Percentiles rank a stretch among this genome's conserved stretches.
Evolutionary conservation across 2,888 invertebrate genomes (phyloP).

Genomic region (Cataglyphis altisquamis): DNA sequence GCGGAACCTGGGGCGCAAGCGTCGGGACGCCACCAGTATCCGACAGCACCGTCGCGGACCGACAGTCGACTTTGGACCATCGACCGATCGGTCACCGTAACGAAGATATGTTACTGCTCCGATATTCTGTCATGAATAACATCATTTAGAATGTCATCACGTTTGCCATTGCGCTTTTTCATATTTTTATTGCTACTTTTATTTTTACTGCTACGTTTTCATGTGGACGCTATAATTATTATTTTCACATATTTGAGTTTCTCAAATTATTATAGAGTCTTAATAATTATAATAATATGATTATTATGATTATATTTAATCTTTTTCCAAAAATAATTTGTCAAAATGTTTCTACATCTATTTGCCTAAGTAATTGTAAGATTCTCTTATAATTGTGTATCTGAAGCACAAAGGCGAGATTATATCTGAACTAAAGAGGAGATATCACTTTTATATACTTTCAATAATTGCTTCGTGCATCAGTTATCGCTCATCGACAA

Average conservation of each 20-base stretch:
- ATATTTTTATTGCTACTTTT: background rate
- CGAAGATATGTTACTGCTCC: background rate
- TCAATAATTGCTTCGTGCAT: background rate
- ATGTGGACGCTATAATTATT: background rate
- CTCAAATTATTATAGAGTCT: background rate
- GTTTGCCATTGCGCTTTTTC: background rate
- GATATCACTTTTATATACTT: slow-evolving; percentile 9
- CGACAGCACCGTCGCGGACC: slow-evolving; percentile 64
- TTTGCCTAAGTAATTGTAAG: background rate
- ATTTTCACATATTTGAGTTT: background rate
- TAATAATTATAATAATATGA: background rate
- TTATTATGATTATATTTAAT: background rate
- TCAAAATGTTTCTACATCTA: background rate
- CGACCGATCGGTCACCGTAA: slow-evolving; percentile 73
- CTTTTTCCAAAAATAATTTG: background rate
- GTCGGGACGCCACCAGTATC: slow-evolving; percentile 76
- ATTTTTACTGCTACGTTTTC: background rate
- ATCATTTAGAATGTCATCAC: background rate
- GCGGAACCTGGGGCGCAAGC: slow-evolving; percentile 78
- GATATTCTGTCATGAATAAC: background rate
- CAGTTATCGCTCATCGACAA: slow-evolving; percentile 18
- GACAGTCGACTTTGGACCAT: slow-evolving; percentile 83
- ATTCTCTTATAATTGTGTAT: background rate
- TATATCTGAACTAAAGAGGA: slow-evolving; percentile 10
- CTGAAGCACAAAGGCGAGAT: background rate